phyloP scores from a whole-genome alignment of 2,113 vertebrate genomes.

The Scomber scombrus region DNA sequence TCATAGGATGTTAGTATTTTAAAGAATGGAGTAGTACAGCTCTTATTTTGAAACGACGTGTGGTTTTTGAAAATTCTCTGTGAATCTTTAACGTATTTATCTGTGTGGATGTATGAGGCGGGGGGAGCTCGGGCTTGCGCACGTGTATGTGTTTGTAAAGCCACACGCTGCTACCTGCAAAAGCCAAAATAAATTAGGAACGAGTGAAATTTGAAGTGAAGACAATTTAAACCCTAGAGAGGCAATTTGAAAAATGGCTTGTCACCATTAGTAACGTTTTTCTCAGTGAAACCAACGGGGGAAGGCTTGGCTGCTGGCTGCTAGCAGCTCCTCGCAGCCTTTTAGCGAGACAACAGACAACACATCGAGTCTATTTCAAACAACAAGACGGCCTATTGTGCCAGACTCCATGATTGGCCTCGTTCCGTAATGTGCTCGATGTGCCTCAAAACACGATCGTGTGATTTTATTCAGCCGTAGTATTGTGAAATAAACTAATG shows the following conservation, averaged over 20 bases:
- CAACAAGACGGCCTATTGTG: background rate
- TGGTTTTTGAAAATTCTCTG: slow-evolving; percentile 17
- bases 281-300: slow-evolving; percentile 24
- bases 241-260: slow-evolving; percentile 40
- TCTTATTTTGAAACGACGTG: slow-evolving; percentile 26
- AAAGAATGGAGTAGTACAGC: background rate
- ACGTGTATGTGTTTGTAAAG: slow-evolving; percentile 20
- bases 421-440: background rate
- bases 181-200: slow-evolving; percentile 17
- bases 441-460: background rate
- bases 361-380: background rate
- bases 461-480: too few relatives aligned
- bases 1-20: background rate
- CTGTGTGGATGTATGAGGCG: slow-evolving; percentile 43
- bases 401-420: background rate
- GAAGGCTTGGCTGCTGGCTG: background rate
- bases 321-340: background rate
- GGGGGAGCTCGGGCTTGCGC: background rate
- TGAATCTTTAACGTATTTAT: slow-evolving; percentile 49
- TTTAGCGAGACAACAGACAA: background rate
- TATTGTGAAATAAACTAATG: too few relatives aligned
- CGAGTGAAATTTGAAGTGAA: slow-evolving; percentile 29
- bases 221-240: slow-evolving; percentile 44
- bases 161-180: background rate
- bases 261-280: slow-evolving; percentile 41